Base-by-base conservation (phyloP, 2,888 invertebrate species). In the Endotricha flammealis region DNA sequence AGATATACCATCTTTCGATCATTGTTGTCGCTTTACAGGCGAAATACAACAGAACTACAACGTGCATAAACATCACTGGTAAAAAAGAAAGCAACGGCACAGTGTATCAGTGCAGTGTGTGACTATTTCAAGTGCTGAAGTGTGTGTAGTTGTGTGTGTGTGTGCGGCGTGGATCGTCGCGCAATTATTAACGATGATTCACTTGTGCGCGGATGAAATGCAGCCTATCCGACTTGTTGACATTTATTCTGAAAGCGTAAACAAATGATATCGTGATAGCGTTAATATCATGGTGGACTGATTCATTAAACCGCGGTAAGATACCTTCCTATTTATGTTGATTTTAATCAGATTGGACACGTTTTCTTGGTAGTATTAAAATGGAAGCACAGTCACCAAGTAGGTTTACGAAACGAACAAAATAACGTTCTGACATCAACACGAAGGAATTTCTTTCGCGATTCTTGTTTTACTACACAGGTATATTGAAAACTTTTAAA, bases 181-280 rank as follows among this genome's bases (percentile, higher is more conserved):
- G 78, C 82, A 82, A 79, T 82, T 83, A 81, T 77, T 86, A 83
- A 83, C 82, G 83, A 82, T 86, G 85, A 86, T 80, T 86, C 85
- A 86, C 76, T 82, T 82, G 80, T 68, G 82, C 76, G 75, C 83
- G 78, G 79, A 82, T 82, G 82, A 85, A 85, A 83, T 83, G 85
- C 86, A 81, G 73, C 81, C 77, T 77, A 77, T 78, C 73, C 78
- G 76, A 78, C 78, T 83, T 86, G 83, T 85, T 86, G 83, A 85
- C 82, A 80, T 79, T 77, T 69, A 75, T 73, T 74, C 68, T 66
- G 78, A 67, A 72, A 75, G 67, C 68, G 74, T 77, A 78, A 81
- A 80, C 75, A 83, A 85, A 83, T 83, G 78, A 83, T 80, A 79
- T 68, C 66, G 72, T 71, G 64, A 64, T 57, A 64, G 58, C 57